These are phyloP conservation scores for Myripristis murdjan DNA, from an alignment of 2,797 vertebrate genomes.

Conservation along the genomic window DNA sequence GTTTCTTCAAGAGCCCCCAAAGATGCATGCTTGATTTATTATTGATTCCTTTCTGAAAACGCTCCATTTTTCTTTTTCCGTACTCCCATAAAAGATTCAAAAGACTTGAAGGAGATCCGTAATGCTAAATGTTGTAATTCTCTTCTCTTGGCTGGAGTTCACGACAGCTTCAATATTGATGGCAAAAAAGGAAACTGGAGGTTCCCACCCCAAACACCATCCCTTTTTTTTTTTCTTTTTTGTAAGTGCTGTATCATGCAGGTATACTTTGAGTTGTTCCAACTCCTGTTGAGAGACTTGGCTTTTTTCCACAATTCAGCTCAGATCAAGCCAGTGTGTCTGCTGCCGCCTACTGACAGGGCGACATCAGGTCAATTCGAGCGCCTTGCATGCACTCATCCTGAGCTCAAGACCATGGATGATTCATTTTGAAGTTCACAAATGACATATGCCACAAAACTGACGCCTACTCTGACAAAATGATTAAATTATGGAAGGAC, in stretches of 20 bases:
- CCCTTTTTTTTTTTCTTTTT: constrained; percentile 6
- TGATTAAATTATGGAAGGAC: too few species aligned
- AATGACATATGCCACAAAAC: too few species aligned
- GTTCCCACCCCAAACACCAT: too few species aligned
- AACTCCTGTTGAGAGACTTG: background rate
- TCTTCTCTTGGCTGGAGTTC: constrained; percentile 31
- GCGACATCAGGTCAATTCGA: background rate
- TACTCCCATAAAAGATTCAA: constrained; percentile 66
- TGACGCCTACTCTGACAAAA: too few species aligned
- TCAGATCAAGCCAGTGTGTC: too few species aligned
- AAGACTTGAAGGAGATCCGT: constrained; percentile 61
- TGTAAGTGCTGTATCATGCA: background rate
- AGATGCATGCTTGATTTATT: constrained; percentile 72
- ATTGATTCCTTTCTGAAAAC: constrained; percentile 69
- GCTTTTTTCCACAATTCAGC: background rate
- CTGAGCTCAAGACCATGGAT: too few species aligned
- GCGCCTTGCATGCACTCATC: background rate
- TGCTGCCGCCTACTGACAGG: background rate
- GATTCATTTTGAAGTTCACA: too few species aligned
- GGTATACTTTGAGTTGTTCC: constrained; percentile 1
- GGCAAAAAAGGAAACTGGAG: constrained; percentile 24
- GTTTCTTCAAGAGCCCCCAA: constrained; percentile 49
- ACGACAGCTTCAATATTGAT: constrained; percentile 60
- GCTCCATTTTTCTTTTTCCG: constrained; percentile 58
- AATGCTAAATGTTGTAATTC: constrained; percentile 54